Percentiles rank a stretch among this genome's conserved stretches.
Conservation (phyloP, 2,113 vertebrate species). For the Emydocephalus ijimae region DNA sequence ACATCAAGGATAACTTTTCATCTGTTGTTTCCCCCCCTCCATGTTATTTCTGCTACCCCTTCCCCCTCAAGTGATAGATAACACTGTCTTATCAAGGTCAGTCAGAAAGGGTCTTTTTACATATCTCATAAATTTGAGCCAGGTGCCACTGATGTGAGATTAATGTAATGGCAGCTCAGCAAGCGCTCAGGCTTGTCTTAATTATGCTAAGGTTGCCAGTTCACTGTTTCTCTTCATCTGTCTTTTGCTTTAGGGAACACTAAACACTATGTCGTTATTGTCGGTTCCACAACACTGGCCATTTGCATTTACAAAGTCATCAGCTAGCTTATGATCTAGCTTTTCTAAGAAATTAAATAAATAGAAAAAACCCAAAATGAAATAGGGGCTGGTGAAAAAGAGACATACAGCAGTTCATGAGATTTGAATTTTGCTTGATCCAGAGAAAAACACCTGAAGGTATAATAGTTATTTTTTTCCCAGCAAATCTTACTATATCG, state of each 20-base stretch:
- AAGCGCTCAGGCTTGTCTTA: constrained; percentile 85
- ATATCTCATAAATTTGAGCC: constrained; percentile 83
- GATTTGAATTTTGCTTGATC: not conserved
- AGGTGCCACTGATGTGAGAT: constrained; percentile 83
- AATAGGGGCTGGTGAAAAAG: constrained; percentile 24
- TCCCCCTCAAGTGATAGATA: constrained; percentile 77
- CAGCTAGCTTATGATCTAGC: constrained; percentile 77
- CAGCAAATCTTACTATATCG: not conserved
- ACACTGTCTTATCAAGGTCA: constrained; percentile 80
- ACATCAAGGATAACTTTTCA: constrained; percentile 43
- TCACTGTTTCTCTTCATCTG: constrained; percentile 84
- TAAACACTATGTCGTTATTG: constrained; percentile 86
- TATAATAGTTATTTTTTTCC: not conserved
- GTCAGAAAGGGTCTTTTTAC: constrained; percentile 76
- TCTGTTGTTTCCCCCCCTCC: constrained; percentile 12
- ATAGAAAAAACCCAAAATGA: constrained; percentile 63
- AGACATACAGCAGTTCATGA: not conserved
- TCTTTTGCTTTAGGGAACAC: constrained; percentile 84
- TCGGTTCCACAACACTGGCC: constrained; percentile 81
- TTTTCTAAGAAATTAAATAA: constrained; percentile 78
- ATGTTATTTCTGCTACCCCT: constrained; percentile 49
- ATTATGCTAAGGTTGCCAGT: constrained; percentile 85
- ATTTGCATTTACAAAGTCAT: constrained; percentile 84
- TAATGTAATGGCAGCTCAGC: constrained; percentile 81
- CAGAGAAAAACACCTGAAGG: not conserved